Evolutionary conservation across 1,140 invertebrate species (phyloP), one percentile per base, ranked within the genome.

Genomic region (Manduca sexta): DNA sequence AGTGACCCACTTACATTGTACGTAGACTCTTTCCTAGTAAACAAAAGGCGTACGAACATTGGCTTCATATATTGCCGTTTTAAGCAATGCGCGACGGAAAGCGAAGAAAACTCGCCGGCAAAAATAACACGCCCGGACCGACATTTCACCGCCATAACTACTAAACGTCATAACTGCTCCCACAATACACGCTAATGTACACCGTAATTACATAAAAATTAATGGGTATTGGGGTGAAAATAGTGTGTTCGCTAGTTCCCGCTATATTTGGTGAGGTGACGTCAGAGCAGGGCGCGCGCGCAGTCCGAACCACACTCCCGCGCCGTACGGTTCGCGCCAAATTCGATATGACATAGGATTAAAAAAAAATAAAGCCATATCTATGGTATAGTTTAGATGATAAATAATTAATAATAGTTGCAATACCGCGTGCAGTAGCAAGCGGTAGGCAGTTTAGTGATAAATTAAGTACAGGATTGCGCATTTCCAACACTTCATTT

Each of bases 241-340:
- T 78, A 44, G 63, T 38, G 40, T 65, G 55, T 3, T 49, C 13
- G 4, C 31, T 42, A 55, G 26, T n/a, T 29, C 34, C 30, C 41
- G 45, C 80, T 84, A 84, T 84, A 84, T 84, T 74, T 60, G 76
- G 70, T 54, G 48, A 34, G 49, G 44, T 79, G 76, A 84, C 80
- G 80, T 84, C 69, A 70, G 40, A 44, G 30, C 34, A 33, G 52
- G 52, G 31, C 51, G 61, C 64, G 52, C 65, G 69, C 74, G 78
- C 73, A 79, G 78, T 80, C 68, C 62, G 65, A 45, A 45, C 54
- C 56, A 56, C 53, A 57, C 62, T 45, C 64, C 53, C 64, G 74
- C 64, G 67, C 68, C 52, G 53, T 49, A 43, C 73, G 74, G 72
- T 64, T 57, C 61, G 62, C 47, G 63, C 54, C 51, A 52, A 49